Evolutionary conservation across 2,797 vertebrate genomes (phyloP).

Genomic region (Phoxinus dragarum): DNA sequence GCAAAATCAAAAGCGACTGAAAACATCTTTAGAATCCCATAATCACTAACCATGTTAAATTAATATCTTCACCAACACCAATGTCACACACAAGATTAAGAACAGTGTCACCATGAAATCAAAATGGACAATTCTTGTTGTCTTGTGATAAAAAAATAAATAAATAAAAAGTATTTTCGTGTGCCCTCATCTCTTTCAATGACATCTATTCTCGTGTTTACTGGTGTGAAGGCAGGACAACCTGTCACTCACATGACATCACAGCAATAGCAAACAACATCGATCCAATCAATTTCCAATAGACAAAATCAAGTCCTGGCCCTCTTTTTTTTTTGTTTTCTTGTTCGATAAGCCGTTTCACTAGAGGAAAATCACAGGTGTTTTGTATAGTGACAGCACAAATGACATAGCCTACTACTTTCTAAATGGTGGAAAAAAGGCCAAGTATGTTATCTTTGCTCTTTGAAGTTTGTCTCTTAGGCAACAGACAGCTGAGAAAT

Average conservation of each 20-base stretch:
- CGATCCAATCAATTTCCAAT: background rate
- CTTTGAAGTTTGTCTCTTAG: constrained; percentile 15
- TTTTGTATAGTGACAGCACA: background rate
- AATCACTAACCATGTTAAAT: constrained; percentile 5
- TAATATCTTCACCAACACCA: background rate
- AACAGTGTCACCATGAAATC: background rate
- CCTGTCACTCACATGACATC: background rate
- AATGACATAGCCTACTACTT: background rate
- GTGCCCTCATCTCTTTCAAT: too few species aligned
- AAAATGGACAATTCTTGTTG: background rate
- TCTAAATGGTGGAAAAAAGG: background rate
- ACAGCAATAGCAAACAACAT: background rate
- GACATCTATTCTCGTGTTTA: too few species aligned
- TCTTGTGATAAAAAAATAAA: too few species aligned
- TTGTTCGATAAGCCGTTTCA: background rate
- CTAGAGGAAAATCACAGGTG: background rate
- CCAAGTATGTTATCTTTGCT: constrained; percentile 42
- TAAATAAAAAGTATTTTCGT: too few species aligned
- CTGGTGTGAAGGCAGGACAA: too few species aligned
- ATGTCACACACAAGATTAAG: background rate
- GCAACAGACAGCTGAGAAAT: constrained; percentile 21
- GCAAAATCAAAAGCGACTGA: background rate
- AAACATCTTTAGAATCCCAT: constrained; percentile 17
- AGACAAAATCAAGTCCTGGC: background rate
- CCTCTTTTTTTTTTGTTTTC: background rate